phyloP scores from a whole-genome alignment of 2,888 invertebrate species.

The Gortyna flavago region DNA sequence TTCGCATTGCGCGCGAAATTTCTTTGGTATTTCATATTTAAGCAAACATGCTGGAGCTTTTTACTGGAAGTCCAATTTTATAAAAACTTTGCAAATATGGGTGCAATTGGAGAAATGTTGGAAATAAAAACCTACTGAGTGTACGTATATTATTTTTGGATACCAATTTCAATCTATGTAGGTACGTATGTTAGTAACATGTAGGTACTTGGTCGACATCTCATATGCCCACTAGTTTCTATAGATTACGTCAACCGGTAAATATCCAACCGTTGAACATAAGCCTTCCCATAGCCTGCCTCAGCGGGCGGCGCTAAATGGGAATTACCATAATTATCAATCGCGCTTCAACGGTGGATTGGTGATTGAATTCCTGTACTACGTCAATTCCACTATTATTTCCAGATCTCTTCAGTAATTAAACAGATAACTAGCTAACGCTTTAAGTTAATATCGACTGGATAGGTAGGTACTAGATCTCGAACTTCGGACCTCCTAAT shows the following conservation, averaged over 20 bases:
- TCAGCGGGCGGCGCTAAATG: constrained; percentile 43
- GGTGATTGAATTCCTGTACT: constrained; percentile 38
- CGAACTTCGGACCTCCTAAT: constrained; percentile 39
- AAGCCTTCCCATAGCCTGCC: constrained; percentile 32
- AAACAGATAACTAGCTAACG: constrained; percentile 17
- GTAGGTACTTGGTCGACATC: not conserved
- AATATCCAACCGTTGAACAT: constrained; percentile 38
- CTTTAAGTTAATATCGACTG: constrained; percentile 28
- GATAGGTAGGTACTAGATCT: constrained; percentile 35
- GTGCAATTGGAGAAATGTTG: constrained; percentile 6
- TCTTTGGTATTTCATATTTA: constrained; percentile 47
- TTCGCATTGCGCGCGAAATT: constrained; percentile 30
- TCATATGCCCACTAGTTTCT: constrained; percentile 26
- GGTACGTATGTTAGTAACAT: not conserved
- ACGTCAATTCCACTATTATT: constrained; percentile 16
- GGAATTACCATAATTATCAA: constrained; percentile 58
- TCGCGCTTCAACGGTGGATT: constrained; percentile 39
- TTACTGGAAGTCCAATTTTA: constrained; percentile 16
- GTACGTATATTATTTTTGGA: not conserved
- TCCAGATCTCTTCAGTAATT: constrained; percentile 19
- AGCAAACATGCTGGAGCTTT: constrained; percentile 33
- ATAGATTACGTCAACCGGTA: constrained; percentile 48
- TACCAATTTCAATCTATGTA: not conserved
- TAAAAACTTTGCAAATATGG: constrained; percentile 27
- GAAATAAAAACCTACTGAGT: not conserved